A percentile compares a stretch with the other conserved stretches of the same genome.
Conservation (phyloP, 2,113 vertebrate genomes). For the human (Homo sapiens) region DNA sequence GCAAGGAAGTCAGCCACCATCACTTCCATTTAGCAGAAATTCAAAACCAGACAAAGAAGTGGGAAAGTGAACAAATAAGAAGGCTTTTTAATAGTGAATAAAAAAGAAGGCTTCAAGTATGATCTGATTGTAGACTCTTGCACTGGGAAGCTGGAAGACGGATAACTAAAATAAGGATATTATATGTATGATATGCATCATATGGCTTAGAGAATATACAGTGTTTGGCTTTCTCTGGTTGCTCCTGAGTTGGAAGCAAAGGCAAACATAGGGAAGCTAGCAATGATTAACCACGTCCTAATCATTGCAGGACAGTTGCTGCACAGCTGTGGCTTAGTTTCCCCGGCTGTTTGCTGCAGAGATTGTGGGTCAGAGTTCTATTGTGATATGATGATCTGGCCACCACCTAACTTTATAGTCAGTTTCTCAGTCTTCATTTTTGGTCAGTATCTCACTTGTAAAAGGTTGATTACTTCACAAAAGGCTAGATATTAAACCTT, state of each 20-base stretch:
- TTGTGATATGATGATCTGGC: neutral
- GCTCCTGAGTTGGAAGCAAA: neutral
- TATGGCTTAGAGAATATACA: neutral
- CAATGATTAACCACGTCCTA: accelerated
- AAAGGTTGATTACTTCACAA: neutral
- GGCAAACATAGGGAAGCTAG: neutral
- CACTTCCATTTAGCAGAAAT: neutral
- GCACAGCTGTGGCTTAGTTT: neutral
- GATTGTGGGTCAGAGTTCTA: neutral
- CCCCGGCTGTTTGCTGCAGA: neutral
- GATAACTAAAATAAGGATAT: neutral
- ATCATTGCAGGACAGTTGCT: too few relatives aligned
- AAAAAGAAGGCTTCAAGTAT: neutral
- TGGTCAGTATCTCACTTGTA: neutral
- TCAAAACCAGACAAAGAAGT: neutral
- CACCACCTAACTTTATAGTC: neutral
- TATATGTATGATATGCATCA: neutral
- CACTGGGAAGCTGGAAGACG: neutral
- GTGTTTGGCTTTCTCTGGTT: neutral
- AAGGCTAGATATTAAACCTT: neutral
- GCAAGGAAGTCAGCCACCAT: neutral
- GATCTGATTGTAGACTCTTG: neutral
- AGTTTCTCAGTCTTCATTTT: neutral
- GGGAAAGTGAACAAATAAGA: neutral
- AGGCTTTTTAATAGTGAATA: neutral